A percentile compares a stretch with the other conserved stretches of the same genome.
These are phyloP conservation scores for Cremastinae sp. DNA, from an alignment of 2,888 invertebrate species.

Conservation along the genomic window DNA sequence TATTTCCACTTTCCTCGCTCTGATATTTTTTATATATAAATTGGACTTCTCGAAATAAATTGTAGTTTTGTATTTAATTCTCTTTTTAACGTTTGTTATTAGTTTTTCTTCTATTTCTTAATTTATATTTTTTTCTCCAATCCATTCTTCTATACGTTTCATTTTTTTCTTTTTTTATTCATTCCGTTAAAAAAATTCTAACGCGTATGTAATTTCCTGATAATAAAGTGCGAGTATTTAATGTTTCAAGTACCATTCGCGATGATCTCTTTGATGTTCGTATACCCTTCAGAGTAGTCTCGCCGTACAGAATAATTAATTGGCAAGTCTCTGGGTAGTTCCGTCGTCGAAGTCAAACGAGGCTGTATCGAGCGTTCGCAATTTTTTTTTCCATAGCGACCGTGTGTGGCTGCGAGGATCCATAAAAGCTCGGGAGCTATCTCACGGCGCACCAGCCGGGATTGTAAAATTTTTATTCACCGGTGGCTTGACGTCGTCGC, in stretches of 20 bases:
- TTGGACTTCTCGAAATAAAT: too few relatives aligned
- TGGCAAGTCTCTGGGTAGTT: constrained; percentile 13
- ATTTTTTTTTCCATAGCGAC: background rate
- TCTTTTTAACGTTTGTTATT: too few relatives aligned
- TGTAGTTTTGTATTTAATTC: too few relatives aligned
- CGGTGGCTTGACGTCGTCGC: constrained; percentile 28
- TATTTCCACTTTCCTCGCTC: too few relatives aligned
- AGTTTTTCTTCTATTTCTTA: too few relatives aligned
- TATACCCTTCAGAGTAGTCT: constrained; percentile 15
- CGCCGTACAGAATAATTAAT: constrained; percentile 40
- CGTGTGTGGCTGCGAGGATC: constrained; percentile 17
- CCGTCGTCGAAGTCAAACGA: background rate
- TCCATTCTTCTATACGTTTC: too few relatives aligned
- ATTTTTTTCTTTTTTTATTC: background rate
- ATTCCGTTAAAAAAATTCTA: background rate
- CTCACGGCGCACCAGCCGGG: constrained; percentile 9
- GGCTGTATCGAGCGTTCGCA: constrained; percentile 29
- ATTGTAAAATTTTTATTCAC: constrained; percentile 40
- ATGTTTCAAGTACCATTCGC: too few relatives aligned
- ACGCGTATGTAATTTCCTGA: background rate
- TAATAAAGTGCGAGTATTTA: too few relatives aligned
- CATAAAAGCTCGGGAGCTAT: constrained; percentile 17
- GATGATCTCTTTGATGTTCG: background rate
- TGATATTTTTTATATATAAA: too few relatives aligned
- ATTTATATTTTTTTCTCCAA: too few relatives aligned